phyloP scores from a whole-genome alignment of 2,113 vertebrate species.

The Syngnathus scovelli region DNA sequence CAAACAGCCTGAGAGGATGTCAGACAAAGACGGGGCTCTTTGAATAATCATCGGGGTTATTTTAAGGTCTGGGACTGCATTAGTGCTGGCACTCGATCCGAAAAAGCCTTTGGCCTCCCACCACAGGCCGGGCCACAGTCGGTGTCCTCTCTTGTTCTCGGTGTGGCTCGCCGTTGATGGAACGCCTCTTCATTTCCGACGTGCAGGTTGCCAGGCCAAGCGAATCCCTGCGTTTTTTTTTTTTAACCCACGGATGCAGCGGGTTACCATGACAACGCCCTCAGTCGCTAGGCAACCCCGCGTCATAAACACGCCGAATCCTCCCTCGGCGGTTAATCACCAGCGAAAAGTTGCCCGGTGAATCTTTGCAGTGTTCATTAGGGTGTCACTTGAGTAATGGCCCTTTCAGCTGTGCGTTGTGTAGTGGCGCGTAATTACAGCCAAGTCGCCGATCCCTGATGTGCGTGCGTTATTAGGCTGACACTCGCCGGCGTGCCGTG shows the following conservation, averaged over 20 bases:
- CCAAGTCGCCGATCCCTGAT: slow-evolving; percentile 54
- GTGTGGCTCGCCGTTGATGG: neutral
- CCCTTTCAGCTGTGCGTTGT: slow-evolving; percentile 34
- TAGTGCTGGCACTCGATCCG: slow-evolving; percentile 49
- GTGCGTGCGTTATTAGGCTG: slow-evolving; percentile 57
- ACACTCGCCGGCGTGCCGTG: slow-evolving; percentile 48
- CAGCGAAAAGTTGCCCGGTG: neutral
- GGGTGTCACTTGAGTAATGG: slow-evolving; percentile 23
- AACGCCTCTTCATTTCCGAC: slow-evolving; percentile 4
- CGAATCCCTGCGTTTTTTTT: neutral
- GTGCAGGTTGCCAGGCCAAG: neutral
- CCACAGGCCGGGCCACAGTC: slow-evolving; percentile 13
- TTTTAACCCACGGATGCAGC: slow-evolving; percentile 14
- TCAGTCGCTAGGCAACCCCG: slow-evolving; percentile 45
- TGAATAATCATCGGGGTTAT: slow-evolving; percentile 54
- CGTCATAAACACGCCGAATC: slow-evolving; percentile 41
- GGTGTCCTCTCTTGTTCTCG: neutral
- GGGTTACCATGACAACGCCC: slow-evolving; percentile 49
- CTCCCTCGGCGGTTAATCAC: slow-evolving; percentile 25
- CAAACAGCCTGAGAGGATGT: slow-evolving; percentile 13
- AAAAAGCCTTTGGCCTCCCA: slow-evolving; percentile 47
- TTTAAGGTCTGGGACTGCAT: slow-evolving; percentile 40
- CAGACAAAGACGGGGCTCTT: slow-evolving; percentile 35
- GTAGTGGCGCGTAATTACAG: slow-evolving; percentile 59
- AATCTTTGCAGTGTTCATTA: slow-evolving; percentile 22